These are phyloP conservation scores for Platysternon megacephalum DNA, from an alignment of 2,113 vertebrate genomes.

Conservation along the genomic window DNA sequence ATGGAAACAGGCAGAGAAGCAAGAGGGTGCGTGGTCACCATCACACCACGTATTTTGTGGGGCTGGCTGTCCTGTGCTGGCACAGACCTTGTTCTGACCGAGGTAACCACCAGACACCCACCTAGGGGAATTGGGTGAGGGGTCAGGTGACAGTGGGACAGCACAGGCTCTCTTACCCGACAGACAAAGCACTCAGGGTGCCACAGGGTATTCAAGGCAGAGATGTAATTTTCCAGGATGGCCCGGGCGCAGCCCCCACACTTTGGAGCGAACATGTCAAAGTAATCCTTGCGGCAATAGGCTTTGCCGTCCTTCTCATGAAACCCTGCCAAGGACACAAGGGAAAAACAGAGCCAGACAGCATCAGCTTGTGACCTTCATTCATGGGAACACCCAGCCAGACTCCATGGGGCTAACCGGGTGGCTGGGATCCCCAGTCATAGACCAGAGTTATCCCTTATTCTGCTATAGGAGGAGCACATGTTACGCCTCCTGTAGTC, in stretches of 20 bases:
- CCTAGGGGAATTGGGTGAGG: neutral
- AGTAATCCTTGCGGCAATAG: conserved; percentile 98
- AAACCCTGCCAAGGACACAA: conserved; percentile 85
- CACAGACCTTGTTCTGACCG: neutral
- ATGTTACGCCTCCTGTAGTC: neutral
- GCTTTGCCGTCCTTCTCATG: conserved; percentile 99
- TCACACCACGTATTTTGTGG: neutral
- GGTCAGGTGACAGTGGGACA: neutral
- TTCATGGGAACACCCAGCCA: neutral
- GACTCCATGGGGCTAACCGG: accelerated
- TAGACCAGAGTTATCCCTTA: neutral
- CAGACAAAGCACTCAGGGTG: conserved; percentile 99
- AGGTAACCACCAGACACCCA: neutral
- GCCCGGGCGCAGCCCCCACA: conserved; percentile 96
- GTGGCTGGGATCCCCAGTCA: neutral
- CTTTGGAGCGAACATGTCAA: conserved; percentile 98
- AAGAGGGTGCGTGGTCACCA: conserved; percentile 30
- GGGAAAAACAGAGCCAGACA: neutral
- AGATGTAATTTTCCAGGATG: conserved; percentile 99
- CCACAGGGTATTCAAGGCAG: conserved; percentile 96
- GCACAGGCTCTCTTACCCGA: conserved; percentile 83
- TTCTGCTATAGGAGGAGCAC: neutral
- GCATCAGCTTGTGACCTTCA: conserved; percentile 6
- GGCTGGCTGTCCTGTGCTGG: neutral
- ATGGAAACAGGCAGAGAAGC: conserved; percentile 23